Conservation (phyloP, 2,797 vertebrate species). For the Trachurus trachurus region DNA sequence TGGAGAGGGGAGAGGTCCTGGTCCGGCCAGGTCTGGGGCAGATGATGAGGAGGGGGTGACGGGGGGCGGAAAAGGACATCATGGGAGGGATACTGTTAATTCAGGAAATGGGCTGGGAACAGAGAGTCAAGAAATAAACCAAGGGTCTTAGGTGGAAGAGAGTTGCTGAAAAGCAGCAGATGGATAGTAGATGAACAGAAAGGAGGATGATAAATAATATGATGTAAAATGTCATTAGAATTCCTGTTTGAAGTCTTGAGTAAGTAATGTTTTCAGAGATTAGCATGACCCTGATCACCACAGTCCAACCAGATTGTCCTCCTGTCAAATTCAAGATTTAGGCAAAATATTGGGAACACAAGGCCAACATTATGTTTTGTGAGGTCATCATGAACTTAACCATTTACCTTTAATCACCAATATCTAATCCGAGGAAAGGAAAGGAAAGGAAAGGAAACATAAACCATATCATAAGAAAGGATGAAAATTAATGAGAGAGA, state of each 20-base stretch:
- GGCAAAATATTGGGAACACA: too few species aligned
- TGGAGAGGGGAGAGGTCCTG: conserved; percentile 56
- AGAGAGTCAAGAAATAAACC: conserved; percentile 12
- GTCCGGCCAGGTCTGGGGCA: conserved; percentile 41
- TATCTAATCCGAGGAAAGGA: not conserved
- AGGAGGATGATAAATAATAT: not conserved
- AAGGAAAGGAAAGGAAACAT: not conserved
- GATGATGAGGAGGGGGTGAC: conserved; percentile 47
- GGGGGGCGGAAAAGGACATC: conserved; percentile 23
- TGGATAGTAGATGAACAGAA: not conserved
- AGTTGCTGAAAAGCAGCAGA: not conserved
- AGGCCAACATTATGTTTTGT: too few species aligned
- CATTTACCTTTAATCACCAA: too few species aligned
- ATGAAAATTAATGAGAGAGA: conserved; percentile 23
- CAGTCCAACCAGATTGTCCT: too few species aligned
- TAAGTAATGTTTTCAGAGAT: too few species aligned
- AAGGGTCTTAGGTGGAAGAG: not conserved
- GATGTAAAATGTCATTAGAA: not conserved
- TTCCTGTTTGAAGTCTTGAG: too few species aligned
- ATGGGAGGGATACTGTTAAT: conserved; percentile 31
- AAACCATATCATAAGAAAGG: not conserved
- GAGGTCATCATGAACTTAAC: too few species aligned
- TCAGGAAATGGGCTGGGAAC: conserved; percentile 11
- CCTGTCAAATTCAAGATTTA: too few species aligned
- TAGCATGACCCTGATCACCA: too few species aligned